Base-by-base conservation (phyloP, 1,140 invertebrate species). In the Sitobion miscanthi region DNA sequence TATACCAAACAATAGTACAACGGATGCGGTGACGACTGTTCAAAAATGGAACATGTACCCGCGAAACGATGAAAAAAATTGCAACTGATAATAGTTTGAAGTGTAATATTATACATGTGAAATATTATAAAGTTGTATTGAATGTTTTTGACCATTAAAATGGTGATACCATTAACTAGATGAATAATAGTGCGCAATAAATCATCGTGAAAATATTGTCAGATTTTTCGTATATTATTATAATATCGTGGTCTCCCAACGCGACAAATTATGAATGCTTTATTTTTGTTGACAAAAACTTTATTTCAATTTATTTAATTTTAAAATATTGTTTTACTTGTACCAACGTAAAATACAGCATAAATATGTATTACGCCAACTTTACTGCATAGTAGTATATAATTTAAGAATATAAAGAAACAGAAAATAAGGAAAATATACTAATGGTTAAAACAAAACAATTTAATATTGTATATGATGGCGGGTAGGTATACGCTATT, bases 81-180 rank as follows among this genome's bases (percentile, higher is more conserved):
- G 0, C 42, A 4, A 25, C 83, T 86, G 83, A 86, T 86, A 83
- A 83, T 42, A 83, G 8, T 38, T 38, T 77, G 30, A 77, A 77
- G 30, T n/a, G 62, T 77, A 17, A 77, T 77, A 69, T n/a, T 69
- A 69, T 69, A 35, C n/a, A 77, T 77, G 1, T 77, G 62, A 77
- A 83, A 45, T 45, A 86, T 23, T 86, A 45, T 30, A 86, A 86
- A 86, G 42, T 86, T 45, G 42, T 86, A 86, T 47, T 45, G 42
- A 86, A 86, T 86, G 83, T 86, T 86, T 86, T 86, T 86, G 42
- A 86, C 42, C 42, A n/a, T 83, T 77, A n/a, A n/a, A 69, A 83
- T 83, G 21, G 21, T 83, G 21, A 9, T 21, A 42, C 42, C 83
- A 47, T 45, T 86, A 23, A 30, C 42, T 86, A 86, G 23, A 86